Conservation (phyloP, 2,888 invertebrate genomes). For the Limulus polyphemus region DNA sequence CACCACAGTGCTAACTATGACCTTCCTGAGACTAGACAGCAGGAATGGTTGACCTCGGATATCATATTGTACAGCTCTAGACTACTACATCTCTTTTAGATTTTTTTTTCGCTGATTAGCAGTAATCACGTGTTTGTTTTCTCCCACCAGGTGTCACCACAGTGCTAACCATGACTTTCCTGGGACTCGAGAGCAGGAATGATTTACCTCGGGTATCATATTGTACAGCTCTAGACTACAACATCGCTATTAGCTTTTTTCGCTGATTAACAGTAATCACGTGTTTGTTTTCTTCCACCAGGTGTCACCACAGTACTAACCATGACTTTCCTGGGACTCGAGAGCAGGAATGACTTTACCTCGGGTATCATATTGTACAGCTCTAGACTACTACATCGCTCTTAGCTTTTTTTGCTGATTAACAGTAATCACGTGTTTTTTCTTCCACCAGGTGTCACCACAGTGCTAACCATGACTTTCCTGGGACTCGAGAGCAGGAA, state of each 20-base stretch:
- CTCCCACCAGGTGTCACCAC: slow-evolving; percentile 61
- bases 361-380: slow-evolving; percentile 86
- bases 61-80: slow-evolving; percentile 82
- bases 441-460: slow-evolving; percentile 57
- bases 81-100: slow-evolving; percentile 90
- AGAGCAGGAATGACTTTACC: slow-evolving; percentile 80
- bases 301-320: slow-evolving; percentile 87
- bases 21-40: slow-evolving; percentile 77
- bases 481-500: slow-evolving; percentile 77
- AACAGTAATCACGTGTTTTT: too few relatives aligned
- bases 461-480: slow-evolving; percentile 81
- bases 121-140: too few relatives aligned
- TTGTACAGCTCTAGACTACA: slow-evolving; percentile 90
- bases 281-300: slow-evolving; percentile 28
- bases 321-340: slow-evolving; percentile 74
- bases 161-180: slow-evolving; percentile 81
- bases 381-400: slow-evolving; percentile 47
- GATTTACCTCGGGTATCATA: slow-evolving; percentile 84
- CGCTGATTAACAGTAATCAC: too few relatives aligned
- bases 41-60: slow-evolving; percentile 82
- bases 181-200: slow-evolving; percentile 72
- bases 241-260: slow-evolving; percentile 66
- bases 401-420: too few relatives aligned
- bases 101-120: too few relatives aligned
- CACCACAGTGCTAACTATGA: slow-evolving; percentile 80